A percentile compares a stretch with the other conserved stretches of the same genome.
phyloP scores from a whole-genome alignment of 2,888 invertebrate genomes.

The Xiphydria camelus region DNA sequence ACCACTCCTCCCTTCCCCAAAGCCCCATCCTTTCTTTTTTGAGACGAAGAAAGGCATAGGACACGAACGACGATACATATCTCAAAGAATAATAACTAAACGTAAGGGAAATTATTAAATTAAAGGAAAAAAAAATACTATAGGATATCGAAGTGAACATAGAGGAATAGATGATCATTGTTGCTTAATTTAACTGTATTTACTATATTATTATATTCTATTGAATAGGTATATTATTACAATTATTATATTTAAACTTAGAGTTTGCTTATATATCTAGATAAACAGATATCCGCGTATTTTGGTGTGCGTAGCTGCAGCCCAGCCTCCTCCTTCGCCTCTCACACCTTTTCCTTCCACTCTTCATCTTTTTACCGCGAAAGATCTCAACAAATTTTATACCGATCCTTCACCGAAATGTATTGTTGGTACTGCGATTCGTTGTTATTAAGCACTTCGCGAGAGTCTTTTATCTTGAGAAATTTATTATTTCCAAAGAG shows the following conservation, averaged over 20 bases:
- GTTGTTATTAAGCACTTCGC: no score
- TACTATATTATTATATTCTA: conserved; percentile 57
- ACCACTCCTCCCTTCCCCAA: background rate
- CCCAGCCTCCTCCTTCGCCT: conserved; percentile 19
- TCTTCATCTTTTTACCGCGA: conserved; percentile 9
- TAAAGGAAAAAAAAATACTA: conserved; percentile 27
- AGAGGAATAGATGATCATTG: conserved; percentile 43
- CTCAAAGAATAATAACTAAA: conserved; percentile 58
- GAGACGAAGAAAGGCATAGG: conserved; percentile 24
- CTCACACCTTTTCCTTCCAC: conserved; percentile 23
- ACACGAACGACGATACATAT: conserved; percentile 55
- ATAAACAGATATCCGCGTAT: conserved; percentile 27
- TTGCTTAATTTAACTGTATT: conserved; percentile 57
- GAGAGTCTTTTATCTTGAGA: background rate
- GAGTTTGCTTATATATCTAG: conserved; percentile 25
- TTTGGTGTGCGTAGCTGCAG: conserved; percentile 18
- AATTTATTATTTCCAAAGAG: no score
- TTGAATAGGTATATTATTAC: conserved; percentile 51
- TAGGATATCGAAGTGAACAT: conserved; percentile 31
- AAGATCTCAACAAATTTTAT: background rate
- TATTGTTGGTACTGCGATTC: conserved; percentile 2
- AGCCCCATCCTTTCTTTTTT: no score
- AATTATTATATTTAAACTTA: conserved; percentile 26
- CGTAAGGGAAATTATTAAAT: conserved; percentile 47
- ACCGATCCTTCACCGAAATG: background rate